Conservation (phyloP, 2,888 invertebrate genomes). For the Leucozona laternaria region DNA sequence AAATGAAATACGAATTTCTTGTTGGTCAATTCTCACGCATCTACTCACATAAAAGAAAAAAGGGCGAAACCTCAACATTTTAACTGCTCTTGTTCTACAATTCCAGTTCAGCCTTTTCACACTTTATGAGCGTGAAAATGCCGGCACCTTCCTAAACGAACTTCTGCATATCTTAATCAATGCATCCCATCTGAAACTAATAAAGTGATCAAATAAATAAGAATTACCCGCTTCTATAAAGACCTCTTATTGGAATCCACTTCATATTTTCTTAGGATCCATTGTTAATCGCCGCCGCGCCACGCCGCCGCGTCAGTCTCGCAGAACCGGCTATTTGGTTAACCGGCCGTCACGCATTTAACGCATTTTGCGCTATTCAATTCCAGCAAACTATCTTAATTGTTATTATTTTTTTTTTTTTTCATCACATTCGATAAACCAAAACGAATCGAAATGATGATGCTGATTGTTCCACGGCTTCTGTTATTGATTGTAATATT, state of each 20-base stretch:
- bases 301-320: neutral
- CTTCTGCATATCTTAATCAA: constrained; percentile 46
- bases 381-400: constrained; percentile 17
- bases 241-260: constrained; percentile 48
- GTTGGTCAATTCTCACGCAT: neutral
- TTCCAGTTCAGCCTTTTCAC: neutral
- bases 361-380: constrained; percentile 20
- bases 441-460: constrained; percentile 63
- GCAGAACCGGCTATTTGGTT: neutral
- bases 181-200: constrained; percentile 38
- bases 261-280: constrained; percentile 29
- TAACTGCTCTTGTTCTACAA: neutral
- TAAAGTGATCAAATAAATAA: constrained; percentile 69
- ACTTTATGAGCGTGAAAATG: constrained; percentile 52
- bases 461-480: constrained; percentile 59
- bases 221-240: constrained; percentile 31
- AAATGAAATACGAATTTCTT: neutral
- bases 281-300: constrained; percentile 24
- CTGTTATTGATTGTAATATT: constrained; percentile 50
- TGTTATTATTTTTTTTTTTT: constrained; percentile 18
- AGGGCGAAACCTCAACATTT: neutral
- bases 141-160: constrained; percentile 35
- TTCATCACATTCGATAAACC: constrained; percentile 55
- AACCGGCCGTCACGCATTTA: constrained; percentile 51
- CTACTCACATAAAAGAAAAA: neutral